These are phyloP conservation scores for Bungarus multicinctus DNA, from an alignment of 2,113 vertebrate species.

Conservation along the genomic window DNA sequence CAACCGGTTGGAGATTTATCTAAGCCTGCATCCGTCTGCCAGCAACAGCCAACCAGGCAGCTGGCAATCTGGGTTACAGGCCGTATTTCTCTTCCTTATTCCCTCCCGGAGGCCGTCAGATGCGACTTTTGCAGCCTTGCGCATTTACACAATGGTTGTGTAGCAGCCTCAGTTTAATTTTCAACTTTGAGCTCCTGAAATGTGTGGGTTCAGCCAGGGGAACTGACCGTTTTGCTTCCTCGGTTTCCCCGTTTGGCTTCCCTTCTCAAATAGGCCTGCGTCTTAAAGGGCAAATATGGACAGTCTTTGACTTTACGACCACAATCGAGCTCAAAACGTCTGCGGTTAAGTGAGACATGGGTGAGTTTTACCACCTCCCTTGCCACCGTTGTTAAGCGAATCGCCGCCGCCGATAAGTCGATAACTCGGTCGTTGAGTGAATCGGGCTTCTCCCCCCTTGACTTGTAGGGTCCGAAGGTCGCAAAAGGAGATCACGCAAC, in stretches of 20 bases:
- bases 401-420: neutral
- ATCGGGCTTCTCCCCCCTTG: no score
- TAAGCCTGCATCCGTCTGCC: neutral
- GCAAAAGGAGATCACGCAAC: no score
- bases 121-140: neutral
- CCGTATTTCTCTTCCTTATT: neutral
- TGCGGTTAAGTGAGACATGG: neutral
- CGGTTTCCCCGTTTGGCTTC: neutral
- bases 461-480: no score
- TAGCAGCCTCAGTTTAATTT: neutral
- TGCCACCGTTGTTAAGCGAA: no score
- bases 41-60: neutral
- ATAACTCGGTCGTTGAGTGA: no score
- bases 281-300: neutral
- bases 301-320: neutral
- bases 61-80: neutral
- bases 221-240: neutral
- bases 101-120: neutral
- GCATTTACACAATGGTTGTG: neutral
- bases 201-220: neutral
- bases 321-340: neutral
- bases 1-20: neutral
- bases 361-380: neutral
- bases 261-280: neutral
- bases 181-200: neutral